Conservation (phyloP, 37 sponge, comb jelly and placozoan genomes). For the Diacarnus erythraeanus region DNA sequence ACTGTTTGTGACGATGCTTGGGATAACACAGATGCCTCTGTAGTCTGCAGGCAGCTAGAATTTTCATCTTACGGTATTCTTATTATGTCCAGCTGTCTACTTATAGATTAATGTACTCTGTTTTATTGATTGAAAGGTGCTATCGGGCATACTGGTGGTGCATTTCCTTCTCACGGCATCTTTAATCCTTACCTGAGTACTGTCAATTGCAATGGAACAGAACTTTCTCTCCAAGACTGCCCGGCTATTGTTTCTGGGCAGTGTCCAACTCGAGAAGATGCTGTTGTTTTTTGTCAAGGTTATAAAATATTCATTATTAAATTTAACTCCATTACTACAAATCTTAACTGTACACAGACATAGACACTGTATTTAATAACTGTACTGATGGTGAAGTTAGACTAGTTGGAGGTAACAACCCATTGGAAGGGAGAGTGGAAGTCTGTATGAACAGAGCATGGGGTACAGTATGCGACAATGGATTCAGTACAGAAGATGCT, state of each 20-base stretch:
- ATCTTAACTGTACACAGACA: not conserved
- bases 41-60: conserved; percentile 5
- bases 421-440: conserved; percentile 33
- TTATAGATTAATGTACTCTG: not conserved
- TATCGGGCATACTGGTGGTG: not conserved
- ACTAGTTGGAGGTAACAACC: conserved; percentile 17
- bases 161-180: not conserved
- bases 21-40: not conserved
- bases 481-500: conserved; percentile 36
- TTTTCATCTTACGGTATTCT: conserved; percentile 34
- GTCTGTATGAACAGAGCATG: conserved; percentile 50
- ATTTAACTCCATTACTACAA: not conserved
- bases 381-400: conserved; percentile 38
- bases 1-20: conserved; percentile 6
- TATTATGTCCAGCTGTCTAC: not conserved
- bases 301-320: not conserved
- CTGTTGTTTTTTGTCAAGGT: conserved; percentile 9
- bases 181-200: not conserved
- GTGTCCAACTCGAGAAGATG: not conserved
- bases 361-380: not conserved
- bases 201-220: not conserved
- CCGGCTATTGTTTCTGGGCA: not conserved
- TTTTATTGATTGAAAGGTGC: conserved; percentile 6
- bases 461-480: conserved; percentile 37
- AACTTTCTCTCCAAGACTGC: not conserved